Conservation (phyloP, 2,113 vertebrate species). For the Benitochromis conjunctus region DNA sequence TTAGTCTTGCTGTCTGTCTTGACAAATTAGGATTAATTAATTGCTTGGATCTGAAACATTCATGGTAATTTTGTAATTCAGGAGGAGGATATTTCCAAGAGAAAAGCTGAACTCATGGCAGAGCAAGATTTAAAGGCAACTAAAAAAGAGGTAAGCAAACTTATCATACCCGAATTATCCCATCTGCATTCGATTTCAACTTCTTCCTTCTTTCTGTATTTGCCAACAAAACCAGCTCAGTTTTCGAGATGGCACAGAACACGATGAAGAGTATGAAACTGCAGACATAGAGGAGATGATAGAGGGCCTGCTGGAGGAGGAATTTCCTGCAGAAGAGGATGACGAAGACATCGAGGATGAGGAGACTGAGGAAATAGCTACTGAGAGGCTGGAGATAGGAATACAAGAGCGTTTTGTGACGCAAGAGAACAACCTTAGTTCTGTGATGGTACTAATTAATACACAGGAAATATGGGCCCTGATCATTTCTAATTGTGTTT, state of each 20-base stretch:
- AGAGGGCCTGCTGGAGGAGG: conserved; percentile 78
- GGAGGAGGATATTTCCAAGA: conserved; percentile 78
- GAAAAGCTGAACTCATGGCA: conserved; percentile 83
- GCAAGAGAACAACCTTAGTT: conserved; percentile 69
- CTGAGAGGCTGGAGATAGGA: conserved; percentile 77
- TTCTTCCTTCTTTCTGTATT: background rate
- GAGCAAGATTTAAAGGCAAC: conserved; percentile 44
- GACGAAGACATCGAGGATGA: conserved; percentile 69
- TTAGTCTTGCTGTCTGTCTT: background rate
- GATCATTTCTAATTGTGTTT: background rate
- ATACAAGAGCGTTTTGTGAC: conserved; percentile 78
- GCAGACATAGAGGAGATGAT: conserved; percentile 70
- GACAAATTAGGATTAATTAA: background rate
- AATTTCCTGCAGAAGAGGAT: conserved; percentile 80
- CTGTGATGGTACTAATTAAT: conserved; percentile 67
- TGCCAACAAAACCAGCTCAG: conserved; percentile 18
- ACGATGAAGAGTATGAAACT: conserved; percentile 42
- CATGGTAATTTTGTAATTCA: conserved; percentile 39
- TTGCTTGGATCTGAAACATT: background rate
- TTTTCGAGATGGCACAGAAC: conserved; percentile 29
- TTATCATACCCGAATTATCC: background rate
- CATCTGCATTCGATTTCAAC: background rate
- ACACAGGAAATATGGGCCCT: background rate
- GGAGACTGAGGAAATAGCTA: conserved; percentile 75
- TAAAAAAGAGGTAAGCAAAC: background rate